phyloP scores from a whole-genome alignment of 2,113 vertebrate species.

The Salminus brasiliensis region DNA sequence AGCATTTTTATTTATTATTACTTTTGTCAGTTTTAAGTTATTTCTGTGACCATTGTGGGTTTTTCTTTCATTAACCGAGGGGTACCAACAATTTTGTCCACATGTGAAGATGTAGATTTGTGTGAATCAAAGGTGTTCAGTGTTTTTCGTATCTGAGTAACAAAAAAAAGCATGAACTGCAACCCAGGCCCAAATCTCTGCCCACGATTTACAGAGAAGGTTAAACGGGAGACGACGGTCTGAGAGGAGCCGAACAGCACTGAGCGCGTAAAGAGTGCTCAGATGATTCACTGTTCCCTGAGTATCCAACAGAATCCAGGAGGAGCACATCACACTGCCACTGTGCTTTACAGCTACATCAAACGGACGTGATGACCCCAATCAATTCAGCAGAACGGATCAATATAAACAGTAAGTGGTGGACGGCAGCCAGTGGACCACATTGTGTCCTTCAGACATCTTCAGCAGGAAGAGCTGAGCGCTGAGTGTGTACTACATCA shows the following conservation, averaged over 20 bases:
- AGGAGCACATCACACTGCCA: not conserved
- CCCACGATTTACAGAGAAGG: not conserved
- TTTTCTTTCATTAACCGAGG: no score
- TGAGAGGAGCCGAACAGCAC: not conserved
- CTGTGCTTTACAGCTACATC: conserved; percentile 18
- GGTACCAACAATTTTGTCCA: no score
- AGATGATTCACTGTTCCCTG: not conserved
- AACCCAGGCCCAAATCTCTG: not conserved
- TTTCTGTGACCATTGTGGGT: no score
- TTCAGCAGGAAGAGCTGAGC: not conserved
- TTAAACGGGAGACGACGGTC: not conserved
- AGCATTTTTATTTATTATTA: no score
- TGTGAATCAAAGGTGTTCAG: no score
- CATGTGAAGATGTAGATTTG: no score
- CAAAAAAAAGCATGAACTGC: no score
- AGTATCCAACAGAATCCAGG: no score
- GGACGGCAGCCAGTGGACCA: not conserved
- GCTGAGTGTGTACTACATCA: not conserved
- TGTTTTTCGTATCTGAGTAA: no score
- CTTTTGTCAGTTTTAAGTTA: no score
- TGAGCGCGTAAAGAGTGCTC: not conserved
- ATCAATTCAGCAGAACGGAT: conserved; percentile 1
- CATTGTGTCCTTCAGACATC: not conserved
- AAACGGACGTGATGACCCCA: conserved; percentile 11
- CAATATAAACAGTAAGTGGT: conserved; percentile 14